phyloP scores from a whole-genome alignment of 2,888 invertebrate genomes.

The Rhagonycha lutea region DNA sequence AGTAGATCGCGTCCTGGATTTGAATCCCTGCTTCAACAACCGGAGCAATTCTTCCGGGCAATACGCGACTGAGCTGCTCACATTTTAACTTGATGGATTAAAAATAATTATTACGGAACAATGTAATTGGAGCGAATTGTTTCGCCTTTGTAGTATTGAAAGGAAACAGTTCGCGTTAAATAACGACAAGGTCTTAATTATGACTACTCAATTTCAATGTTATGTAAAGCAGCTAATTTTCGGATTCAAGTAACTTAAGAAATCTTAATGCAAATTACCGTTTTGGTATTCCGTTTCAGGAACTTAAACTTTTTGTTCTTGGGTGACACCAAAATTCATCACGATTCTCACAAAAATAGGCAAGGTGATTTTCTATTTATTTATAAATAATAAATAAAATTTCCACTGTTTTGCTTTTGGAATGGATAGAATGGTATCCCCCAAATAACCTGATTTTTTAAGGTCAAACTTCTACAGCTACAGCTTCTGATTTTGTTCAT shows the following conservation, averaged over 20 bases:
- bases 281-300: neutral
- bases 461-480: neutral
- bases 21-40: constrained; percentile 43
- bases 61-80: constrained; percentile 26
- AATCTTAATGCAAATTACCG: neutral
- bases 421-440: neutral
- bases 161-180: constrained; percentile 14
- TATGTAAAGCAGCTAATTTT: neutral
- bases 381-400: neutral
- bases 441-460: neutral
- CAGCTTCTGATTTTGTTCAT: neutral
- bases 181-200: constrained; percentile 9
- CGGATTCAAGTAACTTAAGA: neutral
- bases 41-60: constrained; percentile 41
- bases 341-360: too few relatives aligned
- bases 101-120: constrained; percentile 15
- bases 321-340: too few relatives aligned
- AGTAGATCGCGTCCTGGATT: constrained; percentile 52
- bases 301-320: neutral
- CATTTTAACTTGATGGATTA: constrained; percentile 8
- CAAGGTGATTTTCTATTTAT: too few relatives aligned
- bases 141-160: constrained; percentile 1
- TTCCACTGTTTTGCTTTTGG: neutral
- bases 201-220: neutral
- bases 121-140: constrained; percentile 9